Conservation (phyloP, 2,113 vertebrate genomes). For the Centrocercus urophasianus region DNA sequence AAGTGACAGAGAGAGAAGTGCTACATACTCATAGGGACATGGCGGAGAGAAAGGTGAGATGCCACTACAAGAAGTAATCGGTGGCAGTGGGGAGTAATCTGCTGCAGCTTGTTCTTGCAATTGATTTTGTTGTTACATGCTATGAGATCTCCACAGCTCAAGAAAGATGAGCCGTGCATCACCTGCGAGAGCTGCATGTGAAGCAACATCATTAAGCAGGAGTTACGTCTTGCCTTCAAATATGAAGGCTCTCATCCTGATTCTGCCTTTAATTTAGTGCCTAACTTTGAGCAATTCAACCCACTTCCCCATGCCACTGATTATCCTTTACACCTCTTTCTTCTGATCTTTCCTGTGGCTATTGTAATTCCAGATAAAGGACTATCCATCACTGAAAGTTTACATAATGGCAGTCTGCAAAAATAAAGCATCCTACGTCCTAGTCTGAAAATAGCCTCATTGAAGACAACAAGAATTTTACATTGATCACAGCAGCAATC, state of each 20-base stretch:
- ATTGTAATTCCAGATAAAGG: background rate
- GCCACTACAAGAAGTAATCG: background rate
- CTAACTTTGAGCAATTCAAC: background rate
- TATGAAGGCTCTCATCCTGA: background rate
- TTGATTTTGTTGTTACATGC: background rate
- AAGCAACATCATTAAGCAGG: background rate
- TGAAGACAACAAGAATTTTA: background rate
- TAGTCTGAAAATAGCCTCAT: background rate
- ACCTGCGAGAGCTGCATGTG: background rate
- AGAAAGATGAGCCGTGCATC: background rate
- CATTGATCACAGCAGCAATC: slow-evolving; percentile 21
- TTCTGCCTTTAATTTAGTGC: background rate
- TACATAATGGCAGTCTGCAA: background rate
- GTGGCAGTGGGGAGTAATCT: background rate
- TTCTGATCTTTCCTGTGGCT: background rate
- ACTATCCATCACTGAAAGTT: background rate
- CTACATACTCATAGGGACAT: background rate
- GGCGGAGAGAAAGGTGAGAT: background rate
- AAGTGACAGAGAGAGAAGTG: background rate
- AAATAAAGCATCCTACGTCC: background rate
- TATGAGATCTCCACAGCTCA: background rate
- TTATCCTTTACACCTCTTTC: background rate
- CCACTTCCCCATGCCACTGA: background rate
- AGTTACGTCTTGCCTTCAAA: background rate
- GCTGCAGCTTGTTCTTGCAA: background rate